These are phyloP conservation scores for Stenodera caucasica DNA, from an alignment of 2,888 invertebrate species.

Conservation along the genomic window DNA sequence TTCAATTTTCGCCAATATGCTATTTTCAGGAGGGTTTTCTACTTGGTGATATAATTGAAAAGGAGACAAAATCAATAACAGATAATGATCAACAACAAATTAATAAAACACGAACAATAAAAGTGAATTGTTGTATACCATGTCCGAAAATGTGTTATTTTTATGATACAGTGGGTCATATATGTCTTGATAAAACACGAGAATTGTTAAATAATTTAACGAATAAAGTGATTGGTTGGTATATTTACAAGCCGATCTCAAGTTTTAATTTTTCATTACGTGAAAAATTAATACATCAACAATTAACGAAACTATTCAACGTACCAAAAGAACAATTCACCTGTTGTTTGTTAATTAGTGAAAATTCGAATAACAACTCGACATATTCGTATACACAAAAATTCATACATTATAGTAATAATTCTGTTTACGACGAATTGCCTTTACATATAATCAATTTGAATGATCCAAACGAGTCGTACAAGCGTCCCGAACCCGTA, in stretches of 20 bases:
- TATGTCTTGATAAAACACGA: conserved; percentile 60
- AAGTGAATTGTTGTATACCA: conserved; percentile 64
- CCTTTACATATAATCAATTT: conserved; percentile 59
- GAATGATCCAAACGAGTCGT: conserved; percentile 48
- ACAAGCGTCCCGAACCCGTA: conserved; percentile 45
- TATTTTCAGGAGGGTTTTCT: conserved; percentile 64
- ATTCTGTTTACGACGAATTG: conserved; percentile 60
- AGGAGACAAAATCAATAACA: conserved; percentile 68
- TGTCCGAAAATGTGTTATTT: conserved; percentile 62
- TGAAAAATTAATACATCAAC: conserved; percentile 66
- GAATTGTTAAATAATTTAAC: conserved; percentile 59
- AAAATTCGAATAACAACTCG: conserved; percentile 58
- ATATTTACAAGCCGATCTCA: conserved; percentile 63
- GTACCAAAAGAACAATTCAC: conserved; percentile 63
- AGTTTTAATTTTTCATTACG: conserved; percentile 63
- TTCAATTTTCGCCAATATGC: no score
- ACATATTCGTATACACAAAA: conserved; percentile 67
- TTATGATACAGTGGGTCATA: conserved; percentile 61
- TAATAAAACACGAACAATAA: conserved; percentile 63
- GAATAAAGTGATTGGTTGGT: conserved; percentile 69
- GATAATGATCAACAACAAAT: conserved; percentile 68
- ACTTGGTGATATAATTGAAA: conserved; percentile 65
- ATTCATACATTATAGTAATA: conserved; percentile 63
- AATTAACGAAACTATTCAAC: conserved; percentile 62
- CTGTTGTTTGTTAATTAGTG: conserved; percentile 63